Evolutionary conservation across 2,113 vertebrate species (phyloP), one percentile per base, ranked within the genome.

Genomic region (Reinhardtius hippoglossoides): DNA sequence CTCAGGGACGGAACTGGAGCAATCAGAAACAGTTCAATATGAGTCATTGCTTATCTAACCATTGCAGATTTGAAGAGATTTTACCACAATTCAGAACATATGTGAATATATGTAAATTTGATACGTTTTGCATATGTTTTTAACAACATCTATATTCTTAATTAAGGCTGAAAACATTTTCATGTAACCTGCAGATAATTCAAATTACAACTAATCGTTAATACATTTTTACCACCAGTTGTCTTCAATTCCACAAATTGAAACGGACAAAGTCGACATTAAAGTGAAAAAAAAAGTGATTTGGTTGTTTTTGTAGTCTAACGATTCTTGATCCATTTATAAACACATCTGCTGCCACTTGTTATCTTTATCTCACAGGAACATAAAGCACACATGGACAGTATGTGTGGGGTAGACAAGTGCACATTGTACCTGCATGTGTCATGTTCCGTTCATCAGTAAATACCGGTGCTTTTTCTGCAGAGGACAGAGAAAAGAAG

Each of bases 401-500:
- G 1, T 31, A 18, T 58, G 54, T 42, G 26, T 48, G 14, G 8
- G 27, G 24, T 64, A 21, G 24, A 23, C 14, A 12, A 13, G 59
- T 67, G 13, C 10, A 57, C 62, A 26, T 56, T 71, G 70, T 92
- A 95, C 94, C 94, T 92, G 90, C 83, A 68, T 70, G 78, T 81
- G 75, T 71, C 16, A 77, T 72, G 35, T 87, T 92, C 68, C 57
- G 54, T 74, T 73, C 76, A 48, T 82, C 76, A 35, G 88, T 89
- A 65, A 89, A 84, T 57, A 83, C 79, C 26, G 76, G 81, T 37
- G 52, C 5, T 65, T 89, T 92, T 80, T 93, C 94, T 95, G 89
- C 63, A 80, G 81, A 89, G 64, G 37, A 26, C 9, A 16, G n/a
- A 20, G 24, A 0, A 18, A 27, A 3, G 10, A 9, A 48, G 23